Conservation (phyloP, 1,140 invertebrate species). For the Periplaneta americana region DNA sequence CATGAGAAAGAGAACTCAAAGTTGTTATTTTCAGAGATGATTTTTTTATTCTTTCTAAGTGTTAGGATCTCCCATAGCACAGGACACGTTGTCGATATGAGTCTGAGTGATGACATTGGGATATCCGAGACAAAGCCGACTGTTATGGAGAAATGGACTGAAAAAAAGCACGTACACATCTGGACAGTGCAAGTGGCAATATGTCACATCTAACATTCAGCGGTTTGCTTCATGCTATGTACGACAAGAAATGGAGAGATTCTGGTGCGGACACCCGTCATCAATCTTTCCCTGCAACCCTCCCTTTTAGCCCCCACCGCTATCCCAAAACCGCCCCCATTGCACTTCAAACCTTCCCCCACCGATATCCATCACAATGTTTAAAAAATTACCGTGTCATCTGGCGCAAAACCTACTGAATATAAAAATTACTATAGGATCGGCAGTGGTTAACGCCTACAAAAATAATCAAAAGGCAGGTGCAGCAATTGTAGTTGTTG, state of each 20-base stretch:
- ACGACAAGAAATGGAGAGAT: neutral
- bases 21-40: no score
- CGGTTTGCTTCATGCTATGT: neutral
- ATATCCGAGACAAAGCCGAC: neutral
- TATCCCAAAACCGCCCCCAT: neutral
- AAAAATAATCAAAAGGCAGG: no score
- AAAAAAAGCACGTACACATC: neutral
- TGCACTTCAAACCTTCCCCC: neutral
- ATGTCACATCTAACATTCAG: neutral
- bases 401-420: neutral
- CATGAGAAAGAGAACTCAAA: no score
- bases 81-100: no score
- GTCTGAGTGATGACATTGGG: no score
- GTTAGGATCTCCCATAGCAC: no score
- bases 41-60: no score
- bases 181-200: neutral
- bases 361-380: neutral
- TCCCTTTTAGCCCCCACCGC: neutral
- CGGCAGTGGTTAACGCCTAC: no score
- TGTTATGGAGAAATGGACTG: no score
- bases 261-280: neutral
- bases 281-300: neutral
- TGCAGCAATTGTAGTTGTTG: no score
- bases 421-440: no score
- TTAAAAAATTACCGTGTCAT: neutral